Evolutionary conservation across 2,113 vertebrate species (phyloP), one percentile per base, ranked within the genome.

Genomic region (Xiphophorus hellerii): DNA sequence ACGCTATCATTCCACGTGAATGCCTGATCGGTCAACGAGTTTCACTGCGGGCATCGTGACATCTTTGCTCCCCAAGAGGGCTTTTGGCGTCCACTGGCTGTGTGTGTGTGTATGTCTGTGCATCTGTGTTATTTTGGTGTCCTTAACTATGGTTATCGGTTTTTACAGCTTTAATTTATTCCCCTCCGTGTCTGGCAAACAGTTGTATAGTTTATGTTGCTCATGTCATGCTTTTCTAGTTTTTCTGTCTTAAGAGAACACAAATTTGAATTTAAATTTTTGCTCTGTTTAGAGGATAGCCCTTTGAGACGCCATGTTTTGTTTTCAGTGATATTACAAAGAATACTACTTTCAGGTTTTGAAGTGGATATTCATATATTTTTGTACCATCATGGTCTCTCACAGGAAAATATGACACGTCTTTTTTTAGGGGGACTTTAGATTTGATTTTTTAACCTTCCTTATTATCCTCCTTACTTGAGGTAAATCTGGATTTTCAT

Each of bases 1-100:
- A 83, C 11, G 48, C 71, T 63, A 84, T 87, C 76, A 58, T 84
- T 90, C 75, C 69, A 73, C 75, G 73, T 79, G 68, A 86, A 67
- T 27, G 70, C 65, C 83, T 88, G 83, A 85, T 85, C 83, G 73
- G 78, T 81, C 85, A 74, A 35, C 67, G 3, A 33, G n/a, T 58
- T 42, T 78, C 74, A 88, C 86, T 64, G 80, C 54, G 11, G 81
- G 85, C n/a, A 28, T 71, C 14, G 13, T 85, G 87, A 83, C 67
- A 76, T 84, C 76, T 83, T 42, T 42, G 31, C 70, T 71, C 86
- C 74, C 77, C 75, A 69, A 77, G 82, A 84, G 76, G 81, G 71
- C 79, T 86, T 88, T 87, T 81, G 88, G 65, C 22, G 5, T 68
- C 64, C 28, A 62, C 73, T 58, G 12, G 35, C 60, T 14, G n/a